phyloP scores from a whole-genome alignment of 2,113 vertebrate genomes.

The Cyprinodon tularosa region DNA sequence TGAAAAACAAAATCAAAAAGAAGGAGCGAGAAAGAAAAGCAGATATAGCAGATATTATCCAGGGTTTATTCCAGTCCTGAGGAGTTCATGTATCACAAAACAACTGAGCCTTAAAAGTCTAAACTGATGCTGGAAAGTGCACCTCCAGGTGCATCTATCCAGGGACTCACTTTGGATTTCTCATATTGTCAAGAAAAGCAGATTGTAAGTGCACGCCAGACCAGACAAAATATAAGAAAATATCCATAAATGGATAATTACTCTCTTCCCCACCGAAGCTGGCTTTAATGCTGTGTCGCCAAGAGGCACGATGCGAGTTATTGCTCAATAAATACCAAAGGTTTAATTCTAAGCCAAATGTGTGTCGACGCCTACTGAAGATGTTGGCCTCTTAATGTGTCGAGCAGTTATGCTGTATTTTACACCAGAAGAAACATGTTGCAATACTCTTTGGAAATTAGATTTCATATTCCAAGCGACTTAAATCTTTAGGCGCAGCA shows the following conservation, averaged over 20 bases:
- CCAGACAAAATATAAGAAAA: conserved; percentile 52
- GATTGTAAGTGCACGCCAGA: conserved; percentile 51
- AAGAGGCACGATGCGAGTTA: conserved; percentile 70
- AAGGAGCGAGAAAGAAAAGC: conserved; percentile 2
- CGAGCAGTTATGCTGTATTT: conserved; percentile 63
- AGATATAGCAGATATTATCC: conserved; percentile 44
- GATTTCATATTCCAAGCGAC: conserved; percentile 64
- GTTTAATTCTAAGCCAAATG: conserved; percentile 71
- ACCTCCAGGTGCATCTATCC: conserved; percentile 32
- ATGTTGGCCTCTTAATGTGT: conserved; percentile 56
- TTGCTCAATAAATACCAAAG: conserved; percentile 74
- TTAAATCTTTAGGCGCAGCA: conserved; percentile 70
- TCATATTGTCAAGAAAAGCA: conserved; percentile 42
- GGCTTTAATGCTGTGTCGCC: conserved; percentile 56
- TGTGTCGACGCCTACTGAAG: conserved; percentile 63
- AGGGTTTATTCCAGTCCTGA: conserved; percentile 66
- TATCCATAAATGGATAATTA: conserved; percentile 56
- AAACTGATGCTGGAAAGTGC: conserved; percentile 39
- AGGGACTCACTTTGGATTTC: conserved; percentile 39
- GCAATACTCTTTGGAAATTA: conserved; percentile 72
- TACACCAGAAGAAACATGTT: conserved; percentile 64
- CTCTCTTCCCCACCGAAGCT: conserved; percentile 53
- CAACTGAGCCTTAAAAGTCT: conserved; percentile 23
- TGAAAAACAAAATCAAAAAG: conserved; percentile 10
- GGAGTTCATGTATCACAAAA: conserved; percentile 50